These are phyloP conservation scores for Palythoa heliodiscus DNA, from an alignment of 92 coral and sea anemone genomes.

Conservation along the genomic window DNA sequence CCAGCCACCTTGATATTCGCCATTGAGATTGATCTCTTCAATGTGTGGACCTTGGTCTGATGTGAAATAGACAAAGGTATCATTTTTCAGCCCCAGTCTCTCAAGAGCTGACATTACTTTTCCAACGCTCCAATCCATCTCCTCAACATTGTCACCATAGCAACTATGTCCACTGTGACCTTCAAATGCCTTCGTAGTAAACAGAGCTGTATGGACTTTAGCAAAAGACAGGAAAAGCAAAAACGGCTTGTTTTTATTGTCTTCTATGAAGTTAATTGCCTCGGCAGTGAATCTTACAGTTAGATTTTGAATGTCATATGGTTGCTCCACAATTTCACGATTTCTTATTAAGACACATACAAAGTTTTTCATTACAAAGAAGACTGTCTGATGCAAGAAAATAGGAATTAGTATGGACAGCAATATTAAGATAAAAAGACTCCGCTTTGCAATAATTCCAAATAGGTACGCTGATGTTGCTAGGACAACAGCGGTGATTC, in stretches of 20 bases:
- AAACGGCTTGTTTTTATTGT: slow-evolving; percentile 71
- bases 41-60: slow-evolving; percentile 90
- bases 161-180: no score
- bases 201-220: no score
- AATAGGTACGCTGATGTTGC: no score
- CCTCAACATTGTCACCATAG: no score
- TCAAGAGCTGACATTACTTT: slow-evolving; percentile 77
- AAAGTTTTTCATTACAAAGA: not conserved
- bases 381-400: not conserved
- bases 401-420: not conserved
- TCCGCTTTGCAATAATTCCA: no score
- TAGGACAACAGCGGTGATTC: slow-evolving; percentile 40
- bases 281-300: slow-evolving; percentile 85
- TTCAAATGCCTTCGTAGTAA: no score
- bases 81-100: no score
- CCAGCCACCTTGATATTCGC: slow-evolving; percentile 84
- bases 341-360: slow-evolving; percentile 67
- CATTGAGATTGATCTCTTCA: slow-evolving; percentile 54
- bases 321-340: slow-evolving; percentile 83
- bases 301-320: no score
- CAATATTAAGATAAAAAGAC: no score
- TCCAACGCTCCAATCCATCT: slow-evolving; percentile 94
- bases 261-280: slow-evolving; percentile 71
- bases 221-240: slow-evolving; percentile 80
- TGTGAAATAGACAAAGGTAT: slow-evolving; percentile 84